Evolutionary conservation across 2,113 vertebrate genomes (phyloP).

Genomic region (Tenrec ecaudatus): DNA sequence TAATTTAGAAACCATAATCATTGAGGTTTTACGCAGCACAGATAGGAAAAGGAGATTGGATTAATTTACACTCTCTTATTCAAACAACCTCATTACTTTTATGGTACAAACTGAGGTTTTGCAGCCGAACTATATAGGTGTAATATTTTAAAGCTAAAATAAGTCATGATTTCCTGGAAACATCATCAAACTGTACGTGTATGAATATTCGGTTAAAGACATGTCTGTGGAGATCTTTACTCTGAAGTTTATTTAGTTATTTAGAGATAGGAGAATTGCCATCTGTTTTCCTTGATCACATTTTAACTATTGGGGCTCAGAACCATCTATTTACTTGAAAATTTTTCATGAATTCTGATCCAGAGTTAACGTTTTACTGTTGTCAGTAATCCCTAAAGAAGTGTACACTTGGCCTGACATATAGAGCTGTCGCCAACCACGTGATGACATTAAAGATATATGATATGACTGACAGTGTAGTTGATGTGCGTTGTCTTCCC

Average conservation of each 20-base stretch:
- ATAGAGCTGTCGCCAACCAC: slow-evolving; percentile 95
- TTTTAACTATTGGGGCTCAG: slow-evolving; percentile 75
- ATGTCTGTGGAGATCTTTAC: slow-evolving; percentile 82
- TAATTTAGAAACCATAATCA: slow-evolving; percentile 99
- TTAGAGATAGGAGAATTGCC: slow-evolving; percentile 73
- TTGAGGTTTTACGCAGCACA: slow-evolving; percentile 96
- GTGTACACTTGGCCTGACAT: slow-evolving; percentile 97
- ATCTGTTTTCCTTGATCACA: slow-evolving; percentile 84
- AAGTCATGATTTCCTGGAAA: slow-evolving; percentile 84
- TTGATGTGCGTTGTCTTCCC: slow-evolving; percentile 96
- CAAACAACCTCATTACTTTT: slow-evolving; percentile 99
- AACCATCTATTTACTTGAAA: slow-evolving; percentile 84
- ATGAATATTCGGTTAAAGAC: slow-evolving; percentile 83
- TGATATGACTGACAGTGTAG: slow-evolving; percentile 97
- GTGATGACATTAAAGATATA: slow-evolving; percentile 99
- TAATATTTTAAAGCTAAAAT: slow-evolving; percentile 87
- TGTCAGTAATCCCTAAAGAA: slow-evolving; percentile 93
- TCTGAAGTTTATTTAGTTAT: slow-evolving; percentile 79
- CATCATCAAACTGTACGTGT: slow-evolving; percentile 74
- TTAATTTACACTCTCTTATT: slow-evolving; percentile 98
- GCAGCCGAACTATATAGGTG: slow-evolving; percentile 92
- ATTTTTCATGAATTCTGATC: slow-evolving; percentile 87
- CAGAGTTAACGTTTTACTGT: slow-evolving; percentile 89
- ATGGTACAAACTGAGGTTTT: slow-evolving; percentile 94
- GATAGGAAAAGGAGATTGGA: slow-evolving; percentile 94